These are phyloP conservation scores for Siderastrea radians DNA, from an alignment of 92 coral and sea anemone genomes.

Conservation along the genomic window DNA sequence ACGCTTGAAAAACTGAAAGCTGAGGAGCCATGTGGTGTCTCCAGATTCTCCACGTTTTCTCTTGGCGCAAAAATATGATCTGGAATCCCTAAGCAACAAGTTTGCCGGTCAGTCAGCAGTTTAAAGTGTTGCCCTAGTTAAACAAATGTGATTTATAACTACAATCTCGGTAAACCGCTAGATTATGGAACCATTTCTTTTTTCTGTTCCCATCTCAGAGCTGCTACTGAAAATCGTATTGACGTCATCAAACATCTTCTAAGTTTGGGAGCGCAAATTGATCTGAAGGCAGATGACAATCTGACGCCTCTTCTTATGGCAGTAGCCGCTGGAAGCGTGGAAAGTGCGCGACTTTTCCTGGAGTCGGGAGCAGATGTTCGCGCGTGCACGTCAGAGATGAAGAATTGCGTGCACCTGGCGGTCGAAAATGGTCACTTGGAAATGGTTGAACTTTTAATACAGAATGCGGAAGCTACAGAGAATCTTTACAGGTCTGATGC, in stretches of 20 bases:
- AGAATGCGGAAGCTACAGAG: slow-evolving; percentile 36
- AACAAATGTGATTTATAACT: too few relatives aligned
- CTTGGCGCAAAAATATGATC: too few relatives aligned
- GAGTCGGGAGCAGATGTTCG: slow-evolving; percentile 74
- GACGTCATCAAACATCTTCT: slow-evolving; percentile 67
- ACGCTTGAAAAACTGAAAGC: too few relatives aligned
- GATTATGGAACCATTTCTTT: background rate
- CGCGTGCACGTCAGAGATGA: slow-evolving; percentile 61
- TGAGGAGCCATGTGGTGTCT: too few relatives aligned
- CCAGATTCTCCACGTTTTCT: too few relatives aligned
- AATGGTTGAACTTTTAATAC: slow-evolving; percentile 71
- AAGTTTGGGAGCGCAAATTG: slow-evolving; percentile 62
- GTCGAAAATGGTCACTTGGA: slow-evolving; percentile 76
- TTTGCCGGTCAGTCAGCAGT: too few relatives aligned
- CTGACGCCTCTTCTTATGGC: slow-evolving; percentile 84
- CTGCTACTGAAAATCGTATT: slow-evolving; percentile 62
- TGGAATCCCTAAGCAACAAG: too few relatives aligned
- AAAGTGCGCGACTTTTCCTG: slow-evolving; percentile 65
- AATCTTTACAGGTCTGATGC: slow-evolving; percentile 65
- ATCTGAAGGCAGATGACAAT: slow-evolving; percentile 61
- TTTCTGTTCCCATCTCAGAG: slow-evolving; percentile 9
- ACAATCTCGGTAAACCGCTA: too few relatives aligned
- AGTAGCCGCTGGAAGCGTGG: slow-evolving; percentile 72
- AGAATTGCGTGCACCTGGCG: slow-evolving; percentile 81
- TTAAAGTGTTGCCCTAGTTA: too few relatives aligned